Evolutionary conservation across 2,888 invertebrate genomes (phyloP).

Genomic region (Chymomyza amoena): DNA sequence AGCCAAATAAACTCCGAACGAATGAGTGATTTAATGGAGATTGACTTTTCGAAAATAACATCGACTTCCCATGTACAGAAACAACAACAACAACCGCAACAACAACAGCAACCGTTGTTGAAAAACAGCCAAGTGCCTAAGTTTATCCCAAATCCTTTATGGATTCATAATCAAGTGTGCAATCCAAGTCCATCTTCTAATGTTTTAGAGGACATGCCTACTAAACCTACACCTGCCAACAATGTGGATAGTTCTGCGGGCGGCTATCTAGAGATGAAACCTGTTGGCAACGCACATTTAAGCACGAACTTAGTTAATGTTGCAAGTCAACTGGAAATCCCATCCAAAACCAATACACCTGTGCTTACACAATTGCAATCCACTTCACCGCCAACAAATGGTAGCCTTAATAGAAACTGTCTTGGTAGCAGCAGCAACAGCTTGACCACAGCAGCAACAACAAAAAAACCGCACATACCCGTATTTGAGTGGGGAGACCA

Average conservation of each 20-base stretch:
- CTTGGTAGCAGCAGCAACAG: background rate
- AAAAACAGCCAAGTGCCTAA: constrained; percentile 34
- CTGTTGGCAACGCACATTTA: constrained; percentile 69
- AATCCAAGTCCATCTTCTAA: constrained; percentile 16
- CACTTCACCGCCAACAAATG: constrained; percentile 42
- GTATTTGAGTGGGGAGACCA: background rate
- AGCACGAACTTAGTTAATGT: constrained; percentile 14
- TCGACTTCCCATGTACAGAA: constrained; percentile 81
- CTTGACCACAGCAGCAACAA: background rate
- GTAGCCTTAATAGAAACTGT: constrained; percentile 16
- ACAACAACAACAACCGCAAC: constrained; percentile 49
- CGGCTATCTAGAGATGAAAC: constrained; percentile 84
- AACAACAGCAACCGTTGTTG: constrained; percentile 16
- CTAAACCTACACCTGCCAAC: constrained; percentile 8
- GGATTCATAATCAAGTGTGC: constrained; percentile 13
- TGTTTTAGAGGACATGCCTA: constrained; percentile 34
- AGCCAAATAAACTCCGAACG: constrained; percentile 81
- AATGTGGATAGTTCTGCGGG: constrained; percentile 25
- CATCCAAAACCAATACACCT: constrained; percentile 32
- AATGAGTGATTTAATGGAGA: constrained; percentile 90
- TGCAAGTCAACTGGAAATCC: constrained; percentile 25
- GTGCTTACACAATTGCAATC: constrained; percentile 79
- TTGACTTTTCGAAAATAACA: constrained; percentile 83
- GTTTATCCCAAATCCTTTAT: constrained; percentile 18
- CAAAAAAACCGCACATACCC: background rate